Conservation (phyloP, 2,797 vertebrate species). For the Sarcophilus harrisii region DNA sequence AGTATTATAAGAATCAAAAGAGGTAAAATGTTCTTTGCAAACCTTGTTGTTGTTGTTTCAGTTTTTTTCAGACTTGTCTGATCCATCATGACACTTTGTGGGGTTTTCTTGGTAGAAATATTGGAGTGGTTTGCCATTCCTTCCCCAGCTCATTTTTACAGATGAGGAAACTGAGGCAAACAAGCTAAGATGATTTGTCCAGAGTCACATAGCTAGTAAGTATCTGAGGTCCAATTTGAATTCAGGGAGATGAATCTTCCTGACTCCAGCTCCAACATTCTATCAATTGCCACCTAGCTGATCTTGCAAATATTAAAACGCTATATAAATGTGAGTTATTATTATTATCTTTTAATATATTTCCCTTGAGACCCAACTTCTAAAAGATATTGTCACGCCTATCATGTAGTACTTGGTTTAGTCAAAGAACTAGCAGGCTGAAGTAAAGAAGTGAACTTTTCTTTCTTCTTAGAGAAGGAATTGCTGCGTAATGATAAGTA, state of each 20-base stretch:
- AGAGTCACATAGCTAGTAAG: neutral
- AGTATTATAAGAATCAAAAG: neutral
- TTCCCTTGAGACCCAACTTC: neutral
- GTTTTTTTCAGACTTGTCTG: neutral
- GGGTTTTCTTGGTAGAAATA: neutral
- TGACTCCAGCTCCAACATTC: neutral
- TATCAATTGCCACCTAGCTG: neutral
- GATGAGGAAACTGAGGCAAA: neutral
- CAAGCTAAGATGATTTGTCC: neutral
- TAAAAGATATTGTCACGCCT: neutral
- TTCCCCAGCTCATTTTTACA: neutral
- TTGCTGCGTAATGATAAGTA: neutral
- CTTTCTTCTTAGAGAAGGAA: neutral
- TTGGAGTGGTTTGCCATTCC: neutral
- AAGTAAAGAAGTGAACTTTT: neutral
- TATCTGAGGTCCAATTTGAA: neutral
- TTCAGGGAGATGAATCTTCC: neutral
- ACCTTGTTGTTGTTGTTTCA: neutral
- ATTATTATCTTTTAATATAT: neutral
- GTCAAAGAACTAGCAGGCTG: neutral
- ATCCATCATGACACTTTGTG: neutral
- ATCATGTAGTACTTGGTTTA: neutral
- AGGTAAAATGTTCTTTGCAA: neutral
- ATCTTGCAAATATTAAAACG: neutral
- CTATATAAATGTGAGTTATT: neutral